Percentiles rank a stretch among this genome's conserved stretches.
Evolutionary conservation across 2,113 vertebrate species (phyloP).

Genomic region (Elaphurus davidianus): DNA sequence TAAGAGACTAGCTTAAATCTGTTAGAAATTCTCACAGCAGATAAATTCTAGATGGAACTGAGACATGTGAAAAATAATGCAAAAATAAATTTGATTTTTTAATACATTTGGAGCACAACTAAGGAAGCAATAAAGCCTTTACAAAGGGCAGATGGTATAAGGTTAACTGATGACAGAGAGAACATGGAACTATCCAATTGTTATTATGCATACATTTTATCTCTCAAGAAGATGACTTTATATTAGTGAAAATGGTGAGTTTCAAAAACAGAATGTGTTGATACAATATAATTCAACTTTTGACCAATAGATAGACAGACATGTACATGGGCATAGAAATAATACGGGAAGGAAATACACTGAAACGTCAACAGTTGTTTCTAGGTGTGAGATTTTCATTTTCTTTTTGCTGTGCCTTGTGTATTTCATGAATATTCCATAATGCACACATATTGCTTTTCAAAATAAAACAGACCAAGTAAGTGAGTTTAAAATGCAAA

Average conservation of each 20-base stretch:
- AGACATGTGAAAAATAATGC: slow-evolving; percentile 27
- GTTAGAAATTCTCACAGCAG: background rate
- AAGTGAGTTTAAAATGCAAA: slow-evolving; percentile 40
- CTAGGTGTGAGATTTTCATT: background rate
- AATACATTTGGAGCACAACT: slow-evolving; percentile 27
- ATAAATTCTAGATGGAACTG: background rate
- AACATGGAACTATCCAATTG: background rate
- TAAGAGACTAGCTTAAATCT: background rate
- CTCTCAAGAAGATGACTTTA: slow-evolving; percentile 30
- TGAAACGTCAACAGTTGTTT: background rate
- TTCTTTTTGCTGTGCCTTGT: background rate
- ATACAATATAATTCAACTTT: background rate
- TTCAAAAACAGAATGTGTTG: background rate
- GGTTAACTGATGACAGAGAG: slow-evolving; percentile 52
- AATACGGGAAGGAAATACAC: background rate
- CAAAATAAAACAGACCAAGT: slow-evolving; percentile 34
- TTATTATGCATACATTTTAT: background rate
- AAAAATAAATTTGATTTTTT: background rate
- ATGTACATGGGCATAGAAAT: background rate
- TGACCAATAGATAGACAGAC: background rate
- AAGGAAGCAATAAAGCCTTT: slow-evolving; percentile 44
- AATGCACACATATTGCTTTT: slow-evolving; percentile 12
- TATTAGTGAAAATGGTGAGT: slow-evolving; percentile 22
- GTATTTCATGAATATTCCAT: slow-evolving; percentile 4
- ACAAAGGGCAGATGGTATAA: slow-evolving; percentile 55